phyloP scores from a whole-genome alignment of 2,113 vertebrate species.

The Machaerirhynchus nigripectus region DNA sequence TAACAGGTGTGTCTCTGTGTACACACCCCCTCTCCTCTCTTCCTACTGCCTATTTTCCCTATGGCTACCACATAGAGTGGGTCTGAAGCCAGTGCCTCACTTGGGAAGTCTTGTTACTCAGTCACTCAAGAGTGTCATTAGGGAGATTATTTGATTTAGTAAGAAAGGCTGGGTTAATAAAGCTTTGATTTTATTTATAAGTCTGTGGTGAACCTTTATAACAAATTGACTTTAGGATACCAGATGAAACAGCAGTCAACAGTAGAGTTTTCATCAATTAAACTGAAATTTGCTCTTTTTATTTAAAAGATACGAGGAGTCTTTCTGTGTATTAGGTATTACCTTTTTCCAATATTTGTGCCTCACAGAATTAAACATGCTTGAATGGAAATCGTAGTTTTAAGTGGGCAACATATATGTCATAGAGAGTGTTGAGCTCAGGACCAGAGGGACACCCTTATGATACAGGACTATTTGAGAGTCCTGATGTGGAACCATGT shows the following conservation, averaged over 20 bases:
- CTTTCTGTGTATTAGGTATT: background rate
- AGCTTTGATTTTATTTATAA: background rate
- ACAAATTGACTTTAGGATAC: background rate
- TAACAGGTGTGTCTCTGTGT: background rate
- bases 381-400: background rate
- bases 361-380: background rate
- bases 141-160: background rate
- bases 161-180: background rate
- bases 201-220: background rate
- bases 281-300: background rate
- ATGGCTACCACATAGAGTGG: background rate
- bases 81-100: background rate
- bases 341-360: background rate
- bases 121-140: background rate
- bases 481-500: background rate
- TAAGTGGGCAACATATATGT: background rate
- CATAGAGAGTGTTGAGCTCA: background rate
- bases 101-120: background rate
- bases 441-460: background rate
- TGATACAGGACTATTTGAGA: background rate
- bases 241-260: background rate
- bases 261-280: background rate
- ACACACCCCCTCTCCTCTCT: background rate
- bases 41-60: background rate
- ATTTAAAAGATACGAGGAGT: background rate